Conservation (phyloP, 2,797 vertebrate species). For the Acanthornis magna region DNA sequence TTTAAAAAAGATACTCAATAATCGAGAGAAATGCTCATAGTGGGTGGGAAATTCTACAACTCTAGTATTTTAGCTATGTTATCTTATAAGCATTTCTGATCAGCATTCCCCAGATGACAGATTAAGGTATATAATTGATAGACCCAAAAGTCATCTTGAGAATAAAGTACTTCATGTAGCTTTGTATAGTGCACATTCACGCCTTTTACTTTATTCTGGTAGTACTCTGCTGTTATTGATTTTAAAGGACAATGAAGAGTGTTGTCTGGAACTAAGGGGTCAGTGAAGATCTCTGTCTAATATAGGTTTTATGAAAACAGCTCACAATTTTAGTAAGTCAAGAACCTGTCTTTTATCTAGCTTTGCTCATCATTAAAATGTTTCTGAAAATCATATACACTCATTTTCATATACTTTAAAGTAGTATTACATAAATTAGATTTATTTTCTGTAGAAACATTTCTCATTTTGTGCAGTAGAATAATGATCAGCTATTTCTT, state of each 20-base stretch:
- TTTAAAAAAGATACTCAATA: not conserved
- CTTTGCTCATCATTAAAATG: not conserved
- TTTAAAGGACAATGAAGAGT: not conserved
- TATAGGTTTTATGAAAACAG: not conserved
- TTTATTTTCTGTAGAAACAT: not conserved
- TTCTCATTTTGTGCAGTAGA: not conserved
- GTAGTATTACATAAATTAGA: not conserved
- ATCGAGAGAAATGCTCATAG: fast-evolving
- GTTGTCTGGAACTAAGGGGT: not conserved
- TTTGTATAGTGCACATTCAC: not conserved
- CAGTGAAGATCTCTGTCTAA: not conserved
- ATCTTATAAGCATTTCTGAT: not conserved
- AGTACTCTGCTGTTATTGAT: not conserved
- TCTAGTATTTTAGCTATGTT: not conserved
- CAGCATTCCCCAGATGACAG: not conserved
- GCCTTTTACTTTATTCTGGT: not conserved
- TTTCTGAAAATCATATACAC: not conserved
- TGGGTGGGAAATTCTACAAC: not conserved
- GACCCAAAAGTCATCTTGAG: not conserved
- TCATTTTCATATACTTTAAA: not conserved
- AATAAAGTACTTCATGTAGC: not conserved
- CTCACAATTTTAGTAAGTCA: not conserved
- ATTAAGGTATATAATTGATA: not conserved
- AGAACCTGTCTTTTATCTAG: not conserved
- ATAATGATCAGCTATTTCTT: not conserved